Conservation (phyloP, 1,140 invertebrate species). For the Gonatopus flavifemur region DNA sequence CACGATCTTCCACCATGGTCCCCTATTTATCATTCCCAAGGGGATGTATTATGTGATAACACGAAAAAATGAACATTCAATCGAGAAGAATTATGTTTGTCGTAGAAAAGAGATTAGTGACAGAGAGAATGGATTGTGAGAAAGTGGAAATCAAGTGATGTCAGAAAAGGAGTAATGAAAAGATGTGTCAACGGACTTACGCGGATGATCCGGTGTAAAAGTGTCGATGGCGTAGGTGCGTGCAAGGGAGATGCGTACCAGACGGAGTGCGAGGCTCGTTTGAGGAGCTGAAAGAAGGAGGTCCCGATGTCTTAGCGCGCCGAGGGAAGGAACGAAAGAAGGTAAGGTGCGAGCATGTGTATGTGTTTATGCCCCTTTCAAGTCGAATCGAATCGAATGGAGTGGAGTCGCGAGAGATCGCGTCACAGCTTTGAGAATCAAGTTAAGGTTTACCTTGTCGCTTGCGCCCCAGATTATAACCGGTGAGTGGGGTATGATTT, state of each 20-base stretch:
- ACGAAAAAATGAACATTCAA: no score
- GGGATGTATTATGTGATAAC: no score
- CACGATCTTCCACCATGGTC: no score
- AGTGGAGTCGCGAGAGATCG: no score
- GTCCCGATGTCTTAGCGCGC: conserved; percentile 51
- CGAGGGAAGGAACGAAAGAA: conserved; percentile 37
- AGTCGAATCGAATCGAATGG: conserved; percentile 44
- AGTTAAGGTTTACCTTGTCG: no score
- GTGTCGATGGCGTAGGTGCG: conserved; percentile 29
- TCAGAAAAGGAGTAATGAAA: neutral
- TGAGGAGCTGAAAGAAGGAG: conserved; percentile 54
- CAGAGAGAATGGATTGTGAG: neutral
- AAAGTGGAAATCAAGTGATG: no score
- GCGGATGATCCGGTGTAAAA: neutral
- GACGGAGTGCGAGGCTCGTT: conserved; percentile 56
- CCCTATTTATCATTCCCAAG: no score
- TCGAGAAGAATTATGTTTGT: no score
- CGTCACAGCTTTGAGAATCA: conserved; percentile 24
- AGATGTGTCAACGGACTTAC: neutral
- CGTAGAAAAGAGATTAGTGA: conserved; percentile 7
- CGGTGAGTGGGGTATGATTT: no score
- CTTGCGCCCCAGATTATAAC: no score
- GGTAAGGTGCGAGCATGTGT: conserved; percentile 46
- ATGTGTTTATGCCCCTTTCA: conserved; percentile 45
- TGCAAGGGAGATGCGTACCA: conserved; percentile 51